Conservation (phyloP, 2,113 vertebrate genomes). For the Rattus rattus region DNA sequence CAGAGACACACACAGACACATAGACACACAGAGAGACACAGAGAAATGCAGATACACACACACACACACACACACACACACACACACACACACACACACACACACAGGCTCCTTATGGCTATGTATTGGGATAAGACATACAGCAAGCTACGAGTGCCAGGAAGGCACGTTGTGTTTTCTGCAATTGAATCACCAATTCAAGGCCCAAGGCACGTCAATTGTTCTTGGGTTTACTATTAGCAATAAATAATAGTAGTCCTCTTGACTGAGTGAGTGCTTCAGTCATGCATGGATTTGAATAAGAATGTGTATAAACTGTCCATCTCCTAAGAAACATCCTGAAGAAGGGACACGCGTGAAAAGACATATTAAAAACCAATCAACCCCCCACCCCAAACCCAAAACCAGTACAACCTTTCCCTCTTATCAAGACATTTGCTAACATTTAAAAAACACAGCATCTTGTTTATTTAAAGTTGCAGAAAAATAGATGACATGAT, state of each 20-base stretch:
- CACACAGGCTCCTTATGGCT: background rate
- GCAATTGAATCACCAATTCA: background rate
- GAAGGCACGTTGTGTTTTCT: background rate
- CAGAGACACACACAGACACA: background rate
- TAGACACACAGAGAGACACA: background rate
- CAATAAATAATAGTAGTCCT: background rate
- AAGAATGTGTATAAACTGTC: background rate
- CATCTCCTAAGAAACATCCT: background rate
- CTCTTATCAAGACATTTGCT: background rate
- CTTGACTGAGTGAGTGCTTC: background rate
- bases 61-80: background rate
- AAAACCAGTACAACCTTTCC: background rate
- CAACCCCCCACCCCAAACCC: background rate
- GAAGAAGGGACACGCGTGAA: background rate
- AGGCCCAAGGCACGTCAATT: background rate
- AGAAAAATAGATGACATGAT: background rate
- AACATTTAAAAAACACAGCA: background rate
- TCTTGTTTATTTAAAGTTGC: slow-evolving; percentile 7
- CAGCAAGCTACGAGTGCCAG: background rate
- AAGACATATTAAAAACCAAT: background rate
- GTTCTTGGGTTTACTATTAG: background rate
- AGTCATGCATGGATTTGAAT: background rate
- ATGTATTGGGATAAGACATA: background rate
- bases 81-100: background rate
- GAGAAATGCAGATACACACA: too few species aligned